Conservation (phyloP, 2,797 vertebrate species). For the Pitangus sulphuratus region DNA sequence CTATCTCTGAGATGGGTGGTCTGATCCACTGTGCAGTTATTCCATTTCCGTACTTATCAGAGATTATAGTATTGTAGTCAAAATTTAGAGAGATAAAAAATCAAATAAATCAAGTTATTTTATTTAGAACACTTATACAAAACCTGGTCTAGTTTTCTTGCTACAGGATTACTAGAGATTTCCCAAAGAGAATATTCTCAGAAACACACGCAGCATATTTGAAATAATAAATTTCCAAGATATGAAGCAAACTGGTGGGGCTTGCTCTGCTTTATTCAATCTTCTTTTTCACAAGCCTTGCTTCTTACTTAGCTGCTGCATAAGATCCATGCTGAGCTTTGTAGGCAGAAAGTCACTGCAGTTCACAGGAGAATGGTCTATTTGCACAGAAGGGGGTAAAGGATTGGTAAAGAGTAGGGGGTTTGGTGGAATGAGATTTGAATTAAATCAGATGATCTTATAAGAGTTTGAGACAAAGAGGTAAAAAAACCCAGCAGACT, state of each 20-base stretch:
- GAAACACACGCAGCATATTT: background rate
- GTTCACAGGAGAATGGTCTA: background rate
- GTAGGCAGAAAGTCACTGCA: background rate
- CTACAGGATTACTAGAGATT: background rate
- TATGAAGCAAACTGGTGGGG: background rate
- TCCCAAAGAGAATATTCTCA: background rate
- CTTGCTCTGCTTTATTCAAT: background rate
- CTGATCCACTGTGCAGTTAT: background rate
- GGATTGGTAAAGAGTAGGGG: background rate
- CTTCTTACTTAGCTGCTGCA: background rate
- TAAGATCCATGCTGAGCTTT: background rate
- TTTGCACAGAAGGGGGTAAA: background rate
- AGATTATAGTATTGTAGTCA: background rate
- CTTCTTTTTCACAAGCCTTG: background rate
- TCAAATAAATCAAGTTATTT: background rate
- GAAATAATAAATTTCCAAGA: background rate
- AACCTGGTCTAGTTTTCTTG: background rate
- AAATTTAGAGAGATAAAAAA: background rate
- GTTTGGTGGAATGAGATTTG: background rate
- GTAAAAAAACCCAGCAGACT: background rate
- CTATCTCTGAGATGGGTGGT: background rate
- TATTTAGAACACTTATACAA: background rate
- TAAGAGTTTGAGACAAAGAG: background rate
- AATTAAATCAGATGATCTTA: background rate
- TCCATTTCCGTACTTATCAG: background rate